Base-by-base conservation (phyloP, 2,888 invertebrate species). In the Cybosia mesomella region DNA sequence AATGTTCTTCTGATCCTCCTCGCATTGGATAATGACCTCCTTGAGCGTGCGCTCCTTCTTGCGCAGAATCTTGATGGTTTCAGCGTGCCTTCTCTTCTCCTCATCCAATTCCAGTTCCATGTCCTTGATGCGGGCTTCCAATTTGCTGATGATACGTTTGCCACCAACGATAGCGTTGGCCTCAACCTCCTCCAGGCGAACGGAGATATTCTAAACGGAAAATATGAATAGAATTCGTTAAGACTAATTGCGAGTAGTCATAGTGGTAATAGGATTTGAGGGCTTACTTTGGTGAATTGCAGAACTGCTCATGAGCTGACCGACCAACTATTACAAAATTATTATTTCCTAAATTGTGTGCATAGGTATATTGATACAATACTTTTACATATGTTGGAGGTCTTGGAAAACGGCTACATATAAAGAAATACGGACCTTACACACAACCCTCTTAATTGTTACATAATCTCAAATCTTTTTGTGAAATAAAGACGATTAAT, bases 41-140 rank as follows among this genome's bases (percentile, higher is more conserved):
- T 99, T 99, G 89, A 99, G 97, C 88, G 97, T 97, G 88, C 99
- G 98, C 92, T 99, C 99, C 97, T 99, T 99, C 97, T 99, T 99
- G 95, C 99, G 98, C 89, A 99, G 96, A 92, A 99, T 98, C 96
- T 99, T 99, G 93, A 99, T 98, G 87, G 99, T 98, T 95, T 99
- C 99, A 83, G 98, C 97, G 95, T 99, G 99, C 91, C 99, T 97
- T 91, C 99, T 97, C 96, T 98, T 98, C 95, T 99, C 99, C 93
- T 99, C 99, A 89, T 99, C 99, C 82, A 98, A 95, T 94, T 99
- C 99, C 83, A 98, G 96, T 94, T 99, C 99, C 94, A 99, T 95
- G 89, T 99, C 99, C 89, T 98, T 98, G 87, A 99, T 97, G 96
- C 97, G 96, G 82, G 98, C 98, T 94, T 99, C 99, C 91, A 99